These are phyloP conservation scores for Agapornis canus DNA, from an alignment of 2,797 vertebrate genomes.

Conservation along the genomic window DNA sequence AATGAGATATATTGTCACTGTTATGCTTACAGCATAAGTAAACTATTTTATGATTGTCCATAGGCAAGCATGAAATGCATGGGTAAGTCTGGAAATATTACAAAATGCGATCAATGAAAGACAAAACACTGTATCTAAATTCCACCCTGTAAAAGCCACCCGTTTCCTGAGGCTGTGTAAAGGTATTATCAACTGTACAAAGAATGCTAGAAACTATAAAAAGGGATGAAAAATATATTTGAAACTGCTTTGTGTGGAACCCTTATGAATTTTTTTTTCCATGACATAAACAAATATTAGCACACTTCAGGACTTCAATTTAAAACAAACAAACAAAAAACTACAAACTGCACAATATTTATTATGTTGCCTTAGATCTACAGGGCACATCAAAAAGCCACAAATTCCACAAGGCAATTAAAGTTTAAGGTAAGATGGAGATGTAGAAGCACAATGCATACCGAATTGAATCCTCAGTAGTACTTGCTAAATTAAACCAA, in stretches of 20 bases:
- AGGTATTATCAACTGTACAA: not conserved
- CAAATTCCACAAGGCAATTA: not conserved
- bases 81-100: conserved; percentile 7
- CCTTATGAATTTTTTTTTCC: not conserved
- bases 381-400: not conserved
- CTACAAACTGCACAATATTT: not conserved
- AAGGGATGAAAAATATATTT: not conserved
- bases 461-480: not conserved
- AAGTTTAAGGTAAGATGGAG: not conserved
- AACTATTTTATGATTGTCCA: not conserved
- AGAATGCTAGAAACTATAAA: not conserved
- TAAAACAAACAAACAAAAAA: not conserved
- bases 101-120: not conserved
- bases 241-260: not conserved
- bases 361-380: not conserved
- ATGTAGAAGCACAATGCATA: not conserved
- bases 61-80: not conserved
- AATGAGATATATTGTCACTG: not conserved
- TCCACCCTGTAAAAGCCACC: not conserved
- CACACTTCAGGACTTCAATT: not conserved
- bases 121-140: not conserved
- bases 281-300: not conserved
- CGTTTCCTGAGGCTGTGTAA: not conserved
- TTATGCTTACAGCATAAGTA: not conserved
- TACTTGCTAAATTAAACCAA: not conserved